Base-by-base conservation (phyloP, 2,888 invertebrate species). In the Dexiosoma caninum region DNA sequence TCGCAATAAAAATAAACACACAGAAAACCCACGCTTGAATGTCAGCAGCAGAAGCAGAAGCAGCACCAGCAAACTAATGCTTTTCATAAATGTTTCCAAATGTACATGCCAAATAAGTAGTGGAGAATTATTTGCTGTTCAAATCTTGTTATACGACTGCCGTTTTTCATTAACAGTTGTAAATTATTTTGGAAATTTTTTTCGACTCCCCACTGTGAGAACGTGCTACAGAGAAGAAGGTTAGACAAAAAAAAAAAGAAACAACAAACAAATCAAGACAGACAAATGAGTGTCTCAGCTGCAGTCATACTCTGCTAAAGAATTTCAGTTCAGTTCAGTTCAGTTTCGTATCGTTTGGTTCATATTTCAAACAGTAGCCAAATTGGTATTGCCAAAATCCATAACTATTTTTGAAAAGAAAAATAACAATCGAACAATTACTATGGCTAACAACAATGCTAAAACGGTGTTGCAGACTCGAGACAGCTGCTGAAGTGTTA, bases 221-320 rank as follows among this genome's bases (percentile, higher is more conserved):
- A 64, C 62, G 70, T 70, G 70, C 62, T 64, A 42, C n/a, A 49
- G 42, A 42, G 67, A 67, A 78, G 76, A 77, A 62, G 69, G 76
- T 77, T 66, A 67, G 30, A 59, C 6, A 44, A 30, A 32, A 23
- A 27, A 44, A 42, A 19, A 21, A n/a, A n/a, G n/a, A n/a, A n/a
- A 35, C 42, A 35, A 44, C 10, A 27, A 27, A 5, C 27, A 5
- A 27, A 27, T 27, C 3, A n/a, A n/a, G 21, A 53, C 12, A 49
- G 9, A 23, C 32, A 32, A 32, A 49, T 19, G 5, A 37, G 51
- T 44, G 21, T 32, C 21, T 10, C n/a, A n/a, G n/a, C n/a, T n/a
- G n/a, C n/a, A n/a, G 19, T 35, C 30, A n/a, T 21, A 46, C 19
- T 40, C 30, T 32, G 7, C 1, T 10, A n/a, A 16, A 44, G 10